Conservation (phyloP, 2,113 vertebrate genomes). For the Andinoacara biseriatus region DNA sequence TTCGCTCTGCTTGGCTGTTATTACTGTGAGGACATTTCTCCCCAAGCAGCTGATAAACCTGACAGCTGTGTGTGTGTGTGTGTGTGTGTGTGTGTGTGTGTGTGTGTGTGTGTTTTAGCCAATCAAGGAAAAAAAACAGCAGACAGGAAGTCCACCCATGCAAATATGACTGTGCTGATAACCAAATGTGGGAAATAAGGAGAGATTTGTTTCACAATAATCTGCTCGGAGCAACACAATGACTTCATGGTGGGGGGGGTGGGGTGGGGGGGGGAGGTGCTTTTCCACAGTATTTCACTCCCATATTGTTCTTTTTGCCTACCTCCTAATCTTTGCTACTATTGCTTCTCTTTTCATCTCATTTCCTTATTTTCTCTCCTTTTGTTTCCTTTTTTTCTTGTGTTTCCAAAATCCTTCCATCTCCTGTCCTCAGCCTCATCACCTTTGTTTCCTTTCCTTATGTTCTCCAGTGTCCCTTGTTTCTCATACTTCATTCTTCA, state of each 20-base stretch:
- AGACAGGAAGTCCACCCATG: slow-evolving; percentile 37
- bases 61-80: neutral
- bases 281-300: neutral
- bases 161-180: slow-evolving; percentile 34
- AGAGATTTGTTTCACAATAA: slow-evolving; percentile 8
- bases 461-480: neutral
- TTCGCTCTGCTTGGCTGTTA: neutral
- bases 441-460: neutral
- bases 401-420: neutral
- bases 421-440: neutral
- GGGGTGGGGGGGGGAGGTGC: neutral
- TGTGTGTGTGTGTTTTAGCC: slow-evolving; percentile 5
- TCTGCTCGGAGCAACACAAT: neutral
- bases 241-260: neutral
- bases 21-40: neutral
- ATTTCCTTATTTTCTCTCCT: neutral
- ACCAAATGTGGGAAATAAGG: slow-evolving; percentile 16
- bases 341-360: neutral
- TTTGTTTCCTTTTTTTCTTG: neutral
- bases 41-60: neutral
- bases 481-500: neutral
- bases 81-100: neutral
- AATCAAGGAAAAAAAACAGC: neutral
- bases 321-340: neutral
- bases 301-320: too few species aligned